Evolutionary conservation across 2,113 vertebrate genomes (phyloP), one percentile per base, ranked within the genome.

Genomic region (Pterocles burchelli): DNA sequence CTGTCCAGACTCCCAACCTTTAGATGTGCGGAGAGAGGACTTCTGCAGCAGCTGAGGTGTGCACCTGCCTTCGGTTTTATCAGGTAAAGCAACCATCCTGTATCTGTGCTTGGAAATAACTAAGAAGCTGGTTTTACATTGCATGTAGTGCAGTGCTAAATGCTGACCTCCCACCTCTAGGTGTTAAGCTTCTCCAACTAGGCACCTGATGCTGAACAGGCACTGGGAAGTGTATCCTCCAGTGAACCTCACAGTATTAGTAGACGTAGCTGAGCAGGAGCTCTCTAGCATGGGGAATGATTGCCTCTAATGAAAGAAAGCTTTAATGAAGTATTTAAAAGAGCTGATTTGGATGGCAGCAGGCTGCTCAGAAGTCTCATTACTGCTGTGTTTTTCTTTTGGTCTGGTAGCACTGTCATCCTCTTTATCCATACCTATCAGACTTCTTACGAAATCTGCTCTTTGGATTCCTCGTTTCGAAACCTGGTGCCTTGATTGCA

Each of bases 11-110:
- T 78, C 24, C 22, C 63, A 49, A 1, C 10, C 13, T 4, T 16
- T 28, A 12, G 25, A 12, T 0, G 0, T 22, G 4, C 34, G 12
- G 18, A 34, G 25, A 43, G 36, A 11, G 22, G 43, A 22, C 19
- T 57, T 52, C 54, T 48, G 36, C 46, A 74, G 88, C 71, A 66
- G 59, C 41, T n/a, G 3, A 77, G 72, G 52, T 63, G 57, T 2
- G 1, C 43, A 55, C 61, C 55, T 1, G 1, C 70, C 41, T 63
- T 63, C 10, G 4, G 29, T 33, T 63, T 51, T 29, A 22, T 74
- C 52, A 62, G 0, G 59, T 63, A 59, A 43, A 88, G 29, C 46
- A 80, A 13, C 33, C 8, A 2, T 38, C 84, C 52, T 81, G 22
- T 66, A 1, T n/a, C 83, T 77, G 43, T 67, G 68, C 57, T 67